Conservation (phyloP, 2,888 invertebrate genomes). For the Pterostichus niger region DNA sequence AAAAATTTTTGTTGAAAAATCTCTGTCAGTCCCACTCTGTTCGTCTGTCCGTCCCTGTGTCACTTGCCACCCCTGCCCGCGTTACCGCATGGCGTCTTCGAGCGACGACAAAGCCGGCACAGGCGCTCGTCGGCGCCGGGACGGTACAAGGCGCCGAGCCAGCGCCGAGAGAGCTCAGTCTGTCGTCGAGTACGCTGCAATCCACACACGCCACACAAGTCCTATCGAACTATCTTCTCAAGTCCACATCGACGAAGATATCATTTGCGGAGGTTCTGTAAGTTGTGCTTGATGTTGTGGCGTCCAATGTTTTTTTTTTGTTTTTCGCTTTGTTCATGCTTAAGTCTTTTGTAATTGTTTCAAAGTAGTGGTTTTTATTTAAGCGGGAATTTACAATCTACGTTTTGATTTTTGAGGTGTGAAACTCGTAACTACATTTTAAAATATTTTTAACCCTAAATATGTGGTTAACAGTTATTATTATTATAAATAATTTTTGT, state of each 20-base stretch:
- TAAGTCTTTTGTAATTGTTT: not conserved
- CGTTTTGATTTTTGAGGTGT: constrained; percentile 25
- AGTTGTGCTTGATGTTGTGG: not conserved
- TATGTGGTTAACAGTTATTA: constrained; percentile 14
- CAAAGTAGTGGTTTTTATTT: no score
- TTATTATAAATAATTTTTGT: not conserved
- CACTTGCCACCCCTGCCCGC: constrained; percentile 2
- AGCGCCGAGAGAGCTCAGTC: constrained; percentile 24
- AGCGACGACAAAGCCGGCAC: constrained; percentile 35
- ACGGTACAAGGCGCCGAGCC: constrained; percentile 39
- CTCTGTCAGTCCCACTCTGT: not conserved
- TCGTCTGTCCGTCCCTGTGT: not conserved
- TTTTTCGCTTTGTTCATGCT: not conserved
- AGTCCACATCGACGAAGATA: not conserved
- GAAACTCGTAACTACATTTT: not conserved
- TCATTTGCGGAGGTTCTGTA: not conserved
- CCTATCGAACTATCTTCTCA: no score
- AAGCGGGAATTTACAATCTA: not conserved
- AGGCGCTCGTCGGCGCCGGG: constrained; percentile 23
- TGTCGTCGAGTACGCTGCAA: not conserved
- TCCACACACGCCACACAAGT: not conserved
- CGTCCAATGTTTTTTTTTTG: no score
- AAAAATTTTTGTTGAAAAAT: not conserved
- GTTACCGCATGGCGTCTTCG: constrained; percentile 9
- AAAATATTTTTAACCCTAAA: constrained; percentile 6